Evolutionary conservation across 2,888 invertebrate species (phyloP).

Genomic region (Eilema depressum): DNA sequence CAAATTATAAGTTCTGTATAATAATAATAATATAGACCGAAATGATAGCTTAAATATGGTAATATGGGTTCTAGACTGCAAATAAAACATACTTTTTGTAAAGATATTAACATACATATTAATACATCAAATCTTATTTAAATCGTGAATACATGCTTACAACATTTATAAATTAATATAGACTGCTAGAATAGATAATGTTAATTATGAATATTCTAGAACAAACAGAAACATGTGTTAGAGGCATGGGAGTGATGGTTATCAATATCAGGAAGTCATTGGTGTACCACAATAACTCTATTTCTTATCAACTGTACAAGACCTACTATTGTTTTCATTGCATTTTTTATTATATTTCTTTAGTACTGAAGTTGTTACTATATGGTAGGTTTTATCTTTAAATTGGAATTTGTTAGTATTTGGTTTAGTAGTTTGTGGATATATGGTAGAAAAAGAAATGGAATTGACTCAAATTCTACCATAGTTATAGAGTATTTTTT

Average conservation of each 20-base stretch:
- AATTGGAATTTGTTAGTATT: too few relatives aligned
- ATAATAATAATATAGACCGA: neutral
- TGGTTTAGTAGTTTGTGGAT: too few relatives aligned
- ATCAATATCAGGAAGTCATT: conserved; percentile 45
- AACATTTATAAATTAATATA: neutral
- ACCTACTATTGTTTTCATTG: conserved; percentile 24
- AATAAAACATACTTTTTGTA: neutral
- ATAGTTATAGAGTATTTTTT: too few relatives aligned
- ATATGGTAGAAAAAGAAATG: too few relatives aligned
- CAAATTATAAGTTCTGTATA: neutral
- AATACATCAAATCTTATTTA: neutral
- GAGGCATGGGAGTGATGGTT: conserved; percentile 32
- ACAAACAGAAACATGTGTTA: conserved; percentile 3
- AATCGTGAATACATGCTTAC: neutral
- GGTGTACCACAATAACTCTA: conserved; percentile 45
- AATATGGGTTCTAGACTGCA: neutral
- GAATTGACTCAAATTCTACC: neutral
- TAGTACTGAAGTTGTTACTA: neutral
- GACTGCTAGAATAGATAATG: neutral
- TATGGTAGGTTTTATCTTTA: neutral
- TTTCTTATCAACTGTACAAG: conserved; percentile 48
- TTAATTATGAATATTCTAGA: neutral
- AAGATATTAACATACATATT: too few relatives aligned
- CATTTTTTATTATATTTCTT: neutral
- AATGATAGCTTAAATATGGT: neutral